phyloP scores from a whole-genome alignment of 1,140 invertebrate species.

The Macrotrachela quadricornifera region DNA sequence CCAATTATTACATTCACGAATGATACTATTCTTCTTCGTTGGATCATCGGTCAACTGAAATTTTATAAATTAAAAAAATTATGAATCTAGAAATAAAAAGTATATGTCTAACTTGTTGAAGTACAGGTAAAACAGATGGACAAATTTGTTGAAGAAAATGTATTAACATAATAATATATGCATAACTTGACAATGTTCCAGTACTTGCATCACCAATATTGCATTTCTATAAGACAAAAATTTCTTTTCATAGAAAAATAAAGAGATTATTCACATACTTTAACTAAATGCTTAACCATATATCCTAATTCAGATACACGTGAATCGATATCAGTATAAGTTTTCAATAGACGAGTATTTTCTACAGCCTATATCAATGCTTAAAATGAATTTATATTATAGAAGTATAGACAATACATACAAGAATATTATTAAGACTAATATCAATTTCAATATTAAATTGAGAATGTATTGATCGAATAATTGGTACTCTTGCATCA shows the following conservation, averaged over 20 bases:
- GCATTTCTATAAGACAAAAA: constrained; percentile 35
- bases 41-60: constrained; percentile 1
- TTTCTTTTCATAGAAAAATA: too few relatives aligned
- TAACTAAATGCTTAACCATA: constrained; percentile 39
- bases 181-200: constrained; percentile 42
- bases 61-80: constrained; percentile 24
- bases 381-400: background rate
- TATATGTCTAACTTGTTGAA: constrained; percentile 22
- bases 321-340: constrained; percentile 36
- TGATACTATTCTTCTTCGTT: too few relatives aligned
- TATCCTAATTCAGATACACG: constrained; percentile 37
- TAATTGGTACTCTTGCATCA: constrained; percentile 42
- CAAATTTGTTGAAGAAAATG: constrained; percentile 39
- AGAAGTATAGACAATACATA: constrained; percentile 12
- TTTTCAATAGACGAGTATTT: constrained; percentile 36
- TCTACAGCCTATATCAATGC: constrained; percentile 27
- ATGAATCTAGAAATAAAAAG: constrained; percentile 14
- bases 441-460: constrained; percentile 38
- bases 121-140: constrained; percentile 40
- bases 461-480: constrained; percentile 36
- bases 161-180: constrained; percentile 41
- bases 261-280: constrained; percentile 22
- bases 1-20: too few relatives aligned
- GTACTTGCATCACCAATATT: constrained; percentile 41
- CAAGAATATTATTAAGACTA: constrained; percentile 39